A percentile compares a stretch with the other conserved stretches of the same genome.
phyloP scores from a whole-genome alignment of 2,113 vertebrate genomes.

The Maccullochella peelii region DNA sequence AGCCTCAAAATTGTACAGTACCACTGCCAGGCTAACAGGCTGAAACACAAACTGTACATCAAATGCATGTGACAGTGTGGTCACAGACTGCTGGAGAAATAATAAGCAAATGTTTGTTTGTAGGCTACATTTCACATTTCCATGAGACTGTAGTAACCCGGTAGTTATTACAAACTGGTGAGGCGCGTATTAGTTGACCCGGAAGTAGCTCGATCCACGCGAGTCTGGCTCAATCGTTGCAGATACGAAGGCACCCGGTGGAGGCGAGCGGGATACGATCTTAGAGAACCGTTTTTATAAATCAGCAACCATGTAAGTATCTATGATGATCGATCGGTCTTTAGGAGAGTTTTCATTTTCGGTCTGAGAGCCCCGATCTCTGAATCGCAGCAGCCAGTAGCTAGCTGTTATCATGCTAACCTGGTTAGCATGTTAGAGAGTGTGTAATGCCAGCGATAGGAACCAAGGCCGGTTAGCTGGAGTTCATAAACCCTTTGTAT shows the following conservation, averaged over 20 bases:
- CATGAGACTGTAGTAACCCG: constrained; percentile 44
- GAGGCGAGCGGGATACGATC: not conserved
- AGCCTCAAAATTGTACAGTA: not conserved
- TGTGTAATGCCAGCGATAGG: not conserved
- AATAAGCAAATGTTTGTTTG: not conserved
- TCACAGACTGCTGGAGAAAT: not conserved
- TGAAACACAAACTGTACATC: not conserved
- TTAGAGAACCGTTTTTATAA: not conserved
- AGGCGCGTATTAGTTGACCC: constrained; percentile 40
- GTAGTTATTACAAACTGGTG: not conserved
- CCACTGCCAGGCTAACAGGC: not conserved
- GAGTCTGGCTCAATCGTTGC: constrained; percentile 32
- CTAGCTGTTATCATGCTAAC: constrained; percentile 2
- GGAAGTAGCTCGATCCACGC: constrained; percentile 67
- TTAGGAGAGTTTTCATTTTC: rapidly evolving
- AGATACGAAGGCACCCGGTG: constrained; percentile 7
- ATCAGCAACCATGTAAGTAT: constrained; percentile 66
- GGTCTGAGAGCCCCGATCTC: rapidly evolving
- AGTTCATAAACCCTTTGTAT: not conserved
- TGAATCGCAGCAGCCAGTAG: not conserved
- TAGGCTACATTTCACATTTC: too few species aligned
- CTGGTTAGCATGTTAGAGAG: not conserved
- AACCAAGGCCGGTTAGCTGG: constrained; percentile 13
- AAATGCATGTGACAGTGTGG: not conserved
- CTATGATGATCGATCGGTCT: rapidly evolving